A percentile compares a stretch with the other conserved stretches of the same genome.
These are phyloP conservation scores for Ctenochaetus hawaiiensis DNA, from an alignment of 2,797 vertebrate species.

Conservation along the genomic window DNA sequence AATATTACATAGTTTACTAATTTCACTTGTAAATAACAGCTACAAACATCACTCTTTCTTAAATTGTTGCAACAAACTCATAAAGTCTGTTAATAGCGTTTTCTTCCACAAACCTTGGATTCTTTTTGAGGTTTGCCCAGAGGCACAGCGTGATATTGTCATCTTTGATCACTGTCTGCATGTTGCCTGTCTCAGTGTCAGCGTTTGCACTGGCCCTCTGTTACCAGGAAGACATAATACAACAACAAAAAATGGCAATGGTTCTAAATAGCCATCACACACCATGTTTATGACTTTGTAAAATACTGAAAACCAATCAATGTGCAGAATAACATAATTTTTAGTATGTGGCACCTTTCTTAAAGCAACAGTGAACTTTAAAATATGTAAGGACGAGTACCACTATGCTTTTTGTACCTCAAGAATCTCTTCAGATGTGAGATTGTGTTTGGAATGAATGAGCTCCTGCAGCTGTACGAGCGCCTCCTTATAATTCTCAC, in stretches of 20 bases:
- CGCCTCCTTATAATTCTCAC: conserved; percentile 79
- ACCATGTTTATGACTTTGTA: neutral
- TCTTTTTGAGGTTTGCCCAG: conserved; percentile 95
- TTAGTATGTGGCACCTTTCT: neutral
- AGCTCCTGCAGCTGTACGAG: conserved; percentile 85
- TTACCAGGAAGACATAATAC: conserved; percentile 1
- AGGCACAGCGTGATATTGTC: conserved; percentile 89
- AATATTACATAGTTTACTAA: neutral
- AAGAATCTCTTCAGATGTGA: conserved; percentile 87
- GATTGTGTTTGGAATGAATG: conserved; percentile 85
- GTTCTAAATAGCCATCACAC: neutral
- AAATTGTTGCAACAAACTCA: neutral
- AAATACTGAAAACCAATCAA: neutral
- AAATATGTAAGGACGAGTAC: too few relatives aligned
- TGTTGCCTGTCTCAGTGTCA: conserved; percentile 91
- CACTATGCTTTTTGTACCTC: conserved; percentile 79
- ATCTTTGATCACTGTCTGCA: conserved; percentile 88
- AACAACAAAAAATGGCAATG: neutral
- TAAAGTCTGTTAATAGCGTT: neutral
- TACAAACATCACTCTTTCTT: neutral
- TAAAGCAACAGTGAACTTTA: neutral
- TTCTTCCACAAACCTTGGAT: conserved; percentile 83
- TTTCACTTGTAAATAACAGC: neutral
- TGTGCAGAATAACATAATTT: neutral
- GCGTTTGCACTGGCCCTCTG: conserved; percentile 83